Evolutionary conservation across 1,140 invertebrate genomes (phyloP).

Genomic region (Bombyx mori): ASM3026992v2 NC_085128.1:4408001-4408500

Average conservation of each 20-base stretch:
- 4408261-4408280: slow-evolving; percentile 76
- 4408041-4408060: slow-evolving; percentile 63
- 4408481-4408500: neutral
- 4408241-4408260: slow-evolving; percentile 82
- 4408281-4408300: slow-evolving; percentile 73
- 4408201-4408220: slow-evolving; percentile 75
- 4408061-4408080: slow-evolving; percentile 53
- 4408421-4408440: too few relatives aligned
- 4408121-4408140: slow-evolving; percentile 59
- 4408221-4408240: slow-evolving; percentile 80
- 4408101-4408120: slow-evolving; percentile 56
- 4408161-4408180: slow-evolving; percentile 62
- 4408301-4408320: slow-evolving; percentile 82
- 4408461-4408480: neutral
- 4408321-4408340: slow-evolving; percentile 82
- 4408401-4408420: neutral
- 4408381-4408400: neutral
- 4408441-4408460: too few relatives aligned
- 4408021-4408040: slow-evolving; percentile 66
- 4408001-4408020: slow-evolving; percentile 48
- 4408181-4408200: slow-evolving; percentile 63
- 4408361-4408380: slow-evolving; percentile 1
- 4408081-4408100: slow-evolving; percentile 68
- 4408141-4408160: slow-evolving; percentile 59
- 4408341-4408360: slow-evolving; percentile 78